phyloP scores from a whole-genome alignment of 2,113 vertebrate species.

The Bucco capensis region DNA sequence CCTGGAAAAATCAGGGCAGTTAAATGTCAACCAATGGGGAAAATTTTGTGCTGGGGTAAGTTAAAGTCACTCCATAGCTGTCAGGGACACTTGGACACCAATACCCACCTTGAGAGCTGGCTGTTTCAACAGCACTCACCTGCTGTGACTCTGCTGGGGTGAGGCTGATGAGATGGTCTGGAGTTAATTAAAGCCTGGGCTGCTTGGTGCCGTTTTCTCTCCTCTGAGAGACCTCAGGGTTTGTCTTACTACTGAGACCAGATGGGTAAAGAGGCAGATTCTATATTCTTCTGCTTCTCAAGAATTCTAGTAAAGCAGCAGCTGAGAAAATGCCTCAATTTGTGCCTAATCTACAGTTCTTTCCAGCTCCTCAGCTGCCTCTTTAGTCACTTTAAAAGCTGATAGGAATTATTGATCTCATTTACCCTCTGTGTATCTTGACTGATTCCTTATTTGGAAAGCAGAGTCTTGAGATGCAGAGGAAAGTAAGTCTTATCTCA shows the following conservation, averaged over 20 bases:
- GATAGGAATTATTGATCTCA: slow-evolving; percentile 25
- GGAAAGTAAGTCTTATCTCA: background rate
- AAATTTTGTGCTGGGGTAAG: background rate
- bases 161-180: background rate
- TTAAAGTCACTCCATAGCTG: background rate
- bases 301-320: background rate
- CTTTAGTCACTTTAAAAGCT: slow-evolving; percentile 5
- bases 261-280: background rate
- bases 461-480: background rate
- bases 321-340: background rate
- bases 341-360: background rate
- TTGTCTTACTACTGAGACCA: background rate
- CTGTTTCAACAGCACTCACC: background rate
- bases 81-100: background rate
- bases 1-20: background rate
- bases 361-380: background rate
- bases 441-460: slow-evolving; percentile 17
- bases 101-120: background rate
- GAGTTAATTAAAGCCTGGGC: background rate
- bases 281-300: background rate
- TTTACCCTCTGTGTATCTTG: slow-evolving; percentile 9
- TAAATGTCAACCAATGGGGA: slow-evolving; percentile 26
- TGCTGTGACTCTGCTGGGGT: background rate
- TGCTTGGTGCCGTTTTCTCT: background rate
- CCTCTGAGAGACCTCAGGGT: background rate